Conservation (phyloP, 2,888 invertebrate species). For the Polyploca ridens region DNA sequence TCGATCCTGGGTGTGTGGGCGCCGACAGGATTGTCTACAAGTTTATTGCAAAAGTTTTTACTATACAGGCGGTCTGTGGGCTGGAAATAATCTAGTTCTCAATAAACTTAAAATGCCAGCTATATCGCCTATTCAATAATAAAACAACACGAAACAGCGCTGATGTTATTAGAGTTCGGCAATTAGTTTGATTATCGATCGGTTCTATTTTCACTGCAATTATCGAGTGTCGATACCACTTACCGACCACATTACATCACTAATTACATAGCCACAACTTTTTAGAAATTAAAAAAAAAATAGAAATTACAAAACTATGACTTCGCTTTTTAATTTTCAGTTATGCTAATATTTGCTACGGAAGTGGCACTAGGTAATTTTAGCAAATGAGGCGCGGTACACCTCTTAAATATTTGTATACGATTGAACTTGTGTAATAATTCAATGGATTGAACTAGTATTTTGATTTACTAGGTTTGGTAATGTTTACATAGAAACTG, state of each 20-base stretch:
- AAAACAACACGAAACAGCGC: not conserved
- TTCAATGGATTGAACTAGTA: too few species aligned
- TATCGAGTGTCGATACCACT: not conserved
- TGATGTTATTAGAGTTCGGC: not conserved
- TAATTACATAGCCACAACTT: not conserved
- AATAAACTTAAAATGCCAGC: not conserved
- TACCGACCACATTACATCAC: not conserved
- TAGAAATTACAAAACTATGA: not conserved
- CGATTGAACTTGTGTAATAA: too few species aligned
- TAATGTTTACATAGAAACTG: not conserved
- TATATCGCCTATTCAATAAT: not conserved
- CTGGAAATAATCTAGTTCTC: conserved; percentile 22
- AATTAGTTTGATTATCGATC: not conserved
- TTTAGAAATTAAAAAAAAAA: conserved; percentile 4
- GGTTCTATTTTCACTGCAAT: not conserved
- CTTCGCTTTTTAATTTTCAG: not conserved
- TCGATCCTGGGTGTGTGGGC: conserved; percentile 31
- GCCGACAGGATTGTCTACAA: conserved; percentile 29
- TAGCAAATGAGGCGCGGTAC: not conserved
- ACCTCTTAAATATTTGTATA: not conserved
- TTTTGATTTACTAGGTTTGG: not conserved
- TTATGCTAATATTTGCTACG: not conserved
- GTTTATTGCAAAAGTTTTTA: conserved; percentile 46
- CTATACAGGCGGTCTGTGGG: conserved; percentile 28
- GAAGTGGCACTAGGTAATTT: not conserved